phyloP scores from a whole-genome alignment of 2,797 vertebrate species.

The Ambastaia sidthimunki region DNA sequence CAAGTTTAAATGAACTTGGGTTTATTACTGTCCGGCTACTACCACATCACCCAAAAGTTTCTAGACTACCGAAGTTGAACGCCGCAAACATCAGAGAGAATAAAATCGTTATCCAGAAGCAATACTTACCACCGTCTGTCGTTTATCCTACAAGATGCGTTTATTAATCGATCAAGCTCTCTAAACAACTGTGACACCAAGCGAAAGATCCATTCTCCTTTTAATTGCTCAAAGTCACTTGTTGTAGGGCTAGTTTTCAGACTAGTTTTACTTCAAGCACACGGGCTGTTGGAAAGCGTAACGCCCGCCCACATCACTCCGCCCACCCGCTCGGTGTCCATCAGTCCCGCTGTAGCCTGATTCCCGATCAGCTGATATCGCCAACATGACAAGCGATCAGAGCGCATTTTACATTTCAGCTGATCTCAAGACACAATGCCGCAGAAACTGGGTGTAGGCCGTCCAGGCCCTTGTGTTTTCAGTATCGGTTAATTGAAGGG shows the following conservation, averaged over 20 bases:
- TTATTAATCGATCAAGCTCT: slow-evolving; percentile 10
- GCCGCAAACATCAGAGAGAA: slow-evolving; percentile 4
- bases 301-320: slow-evolving; percentile 69
- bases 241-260: slow-evolving; percentile 60
- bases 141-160: slow-evolving; percentile 42
- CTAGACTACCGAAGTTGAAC: background rate
- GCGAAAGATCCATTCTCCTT: slow-evolving; percentile 54
- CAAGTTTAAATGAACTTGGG: background rate
- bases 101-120: slow-evolving; percentile 20
- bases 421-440: slow-evolving; percentile 33
- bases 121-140: slow-evolving; percentile 71
- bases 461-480: background rate
- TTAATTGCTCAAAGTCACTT: slow-evolving; percentile 64
- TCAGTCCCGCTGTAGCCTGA: slow-evolving; percentile 18
- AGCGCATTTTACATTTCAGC: background rate
- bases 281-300: slow-evolving; percentile 58
- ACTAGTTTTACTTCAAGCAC: slow-evolving; percentile 57
- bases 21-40: background rate
- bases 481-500: slow-evolving; percentile 29
- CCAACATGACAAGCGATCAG: background rate
- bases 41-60: background rate
- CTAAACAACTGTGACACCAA: background rate
- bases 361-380: slow-evolving; percentile 30
- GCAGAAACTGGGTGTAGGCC: slow-evolving; percentile 31
- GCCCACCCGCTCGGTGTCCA: slow-evolving; percentile 61